Evolutionary conservation across 2,797 vertebrate genomes (phyloP), one percentile per base, ranked within the genome.

Genomic region (Sparus aurata): DNA sequence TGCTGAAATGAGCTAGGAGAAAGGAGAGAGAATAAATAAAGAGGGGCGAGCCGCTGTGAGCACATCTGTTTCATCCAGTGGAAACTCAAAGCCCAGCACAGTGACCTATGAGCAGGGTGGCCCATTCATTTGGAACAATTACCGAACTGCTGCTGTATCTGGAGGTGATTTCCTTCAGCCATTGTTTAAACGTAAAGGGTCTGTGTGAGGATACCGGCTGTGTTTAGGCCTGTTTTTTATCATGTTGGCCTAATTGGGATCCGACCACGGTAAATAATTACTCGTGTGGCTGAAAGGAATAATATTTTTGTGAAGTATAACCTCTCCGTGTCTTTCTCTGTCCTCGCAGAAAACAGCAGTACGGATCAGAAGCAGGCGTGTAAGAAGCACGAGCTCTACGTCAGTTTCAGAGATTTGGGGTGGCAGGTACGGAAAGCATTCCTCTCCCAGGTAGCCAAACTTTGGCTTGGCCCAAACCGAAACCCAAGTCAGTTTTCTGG

Each of bases 371-470:
- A 97, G 77, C 97, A 99, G 92, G 98, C 98, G n/a, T 99, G 98
- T 83, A 99, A 98, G 96, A 99, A 99, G 91, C 98, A 99, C 0
- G 98, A 99, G 92, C 96, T 99, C 73, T 98, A 98, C 11, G 98
- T 98, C 94, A 99, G 98, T 84, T 99, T 98, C 96, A 96, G 97
- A n/a, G 98, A 98, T 93, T 95, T 99, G 83, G 97, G 98, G 76
- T 99, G 98, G 98, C 98, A 99, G 97, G 98, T 99, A 95, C 87
- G 90, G 82, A 80, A 72, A 65, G 38, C 70, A 75, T 80, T 87
- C 67, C 67, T 88, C 63, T 54, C 11, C 20, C 66, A 71, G 59
- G 54, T 54, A 52, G 18, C n/a, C 61, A 65, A 20, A 66, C 57
- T 15, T 45, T 38, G 30, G 38, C 34, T 73, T 18, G 18, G n/a